phyloP scores from a whole-genome alignment of 2,888 invertebrate genomes.

The Epistrophella euchroma region DNA sequence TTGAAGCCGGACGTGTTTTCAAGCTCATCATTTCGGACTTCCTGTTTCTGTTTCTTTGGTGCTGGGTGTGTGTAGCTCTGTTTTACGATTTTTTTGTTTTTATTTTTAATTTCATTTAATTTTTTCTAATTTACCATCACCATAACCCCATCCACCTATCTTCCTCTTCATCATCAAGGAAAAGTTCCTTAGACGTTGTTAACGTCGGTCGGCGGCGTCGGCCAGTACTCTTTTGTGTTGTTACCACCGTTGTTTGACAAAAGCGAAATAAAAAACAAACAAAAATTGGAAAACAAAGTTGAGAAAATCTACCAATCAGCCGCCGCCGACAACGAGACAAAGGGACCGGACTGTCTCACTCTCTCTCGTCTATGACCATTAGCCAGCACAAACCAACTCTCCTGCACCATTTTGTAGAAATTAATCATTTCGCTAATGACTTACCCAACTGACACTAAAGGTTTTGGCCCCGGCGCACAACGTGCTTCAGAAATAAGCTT shows the following conservation, averaged over 20 bases:
- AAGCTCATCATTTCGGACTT: slow-evolving; percentile 71
- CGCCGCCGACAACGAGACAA: slow-evolving; percentile 4
- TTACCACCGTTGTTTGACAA: slow-evolving; percentile 67
- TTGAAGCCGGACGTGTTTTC: slow-evolving; percentile 68
- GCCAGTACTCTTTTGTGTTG: slow-evolving; percentile 50
- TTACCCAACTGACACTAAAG: slow-evolving; percentile 75
- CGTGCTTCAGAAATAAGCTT: slow-evolving; percentile 57
- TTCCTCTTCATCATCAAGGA: slow-evolving; percentile 31
- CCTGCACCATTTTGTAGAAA: slow-evolving; percentile 45
- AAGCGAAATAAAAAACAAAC: slow-evolving; percentile 52
- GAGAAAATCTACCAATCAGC: slow-evolving; percentile 32
- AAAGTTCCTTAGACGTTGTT: slow-evolving; percentile 52
- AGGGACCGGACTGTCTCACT: not conserved
- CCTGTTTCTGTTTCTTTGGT: slow-evolving; percentile 40
- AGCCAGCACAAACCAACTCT: slow-evolving; percentile 2
- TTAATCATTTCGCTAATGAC: slow-evolving; percentile 75
- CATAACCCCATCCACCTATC: not conserved
- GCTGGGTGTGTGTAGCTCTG: not conserved
- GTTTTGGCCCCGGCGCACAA: slow-evolving; percentile 57
- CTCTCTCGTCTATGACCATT: slow-evolving; percentile 6
- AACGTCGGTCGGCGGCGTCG: slow-evolving; percentile 3
- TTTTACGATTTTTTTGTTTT: slow-evolving; percentile 15
- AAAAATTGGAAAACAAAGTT: slow-evolving; percentile 20
- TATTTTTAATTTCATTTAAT: slow-evolving; percentile 33
- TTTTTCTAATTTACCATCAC: slow-evolving; percentile 66